These are phyloP conservation scores for Illadopsis cleaveri DNA, from an alignment of 2,113 vertebrate species.

Conservation along the genomic window DNA sequence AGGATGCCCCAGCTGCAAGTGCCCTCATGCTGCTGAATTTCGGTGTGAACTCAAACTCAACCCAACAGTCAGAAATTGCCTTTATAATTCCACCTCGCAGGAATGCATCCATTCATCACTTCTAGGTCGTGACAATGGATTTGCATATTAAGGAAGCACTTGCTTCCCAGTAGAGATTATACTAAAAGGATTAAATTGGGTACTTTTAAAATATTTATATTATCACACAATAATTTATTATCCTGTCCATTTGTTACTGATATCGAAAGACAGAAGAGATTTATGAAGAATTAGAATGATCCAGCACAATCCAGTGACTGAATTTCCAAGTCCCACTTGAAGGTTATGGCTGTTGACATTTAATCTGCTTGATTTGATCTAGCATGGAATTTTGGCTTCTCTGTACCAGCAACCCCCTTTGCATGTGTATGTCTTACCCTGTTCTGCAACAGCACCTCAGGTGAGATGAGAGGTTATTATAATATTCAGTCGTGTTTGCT, in stretches of 20 bases:
- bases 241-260: not conserved
- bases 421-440: not conserved
- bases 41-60: not conserved
- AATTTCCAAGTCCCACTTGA: not conserved
- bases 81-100: not conserved
- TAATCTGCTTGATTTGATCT: not conserved
- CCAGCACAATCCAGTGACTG: not conserved
- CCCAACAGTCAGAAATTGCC: not conserved
- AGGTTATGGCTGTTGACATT: not conserved
- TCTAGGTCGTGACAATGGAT: not conserved
- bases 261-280: not conserved
- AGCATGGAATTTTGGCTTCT: not conserved
- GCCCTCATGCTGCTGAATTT: not conserved
- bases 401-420: not conserved
- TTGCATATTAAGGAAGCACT: not conserved
- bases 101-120: not conserved
- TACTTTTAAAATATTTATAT: not conserved
- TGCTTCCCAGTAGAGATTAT: not conserved
- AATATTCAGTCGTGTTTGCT: not conserved
- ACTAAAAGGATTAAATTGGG: not conserved
- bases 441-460: not conserved
- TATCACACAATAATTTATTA: not conserved
- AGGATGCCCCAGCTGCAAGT: not conserved
- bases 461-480: not conserved
- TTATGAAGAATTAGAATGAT: not conserved